phyloP scores from a whole-genome alignment of 2,113 vertebrate species.

The Gambusia holbrooki region DNA sequence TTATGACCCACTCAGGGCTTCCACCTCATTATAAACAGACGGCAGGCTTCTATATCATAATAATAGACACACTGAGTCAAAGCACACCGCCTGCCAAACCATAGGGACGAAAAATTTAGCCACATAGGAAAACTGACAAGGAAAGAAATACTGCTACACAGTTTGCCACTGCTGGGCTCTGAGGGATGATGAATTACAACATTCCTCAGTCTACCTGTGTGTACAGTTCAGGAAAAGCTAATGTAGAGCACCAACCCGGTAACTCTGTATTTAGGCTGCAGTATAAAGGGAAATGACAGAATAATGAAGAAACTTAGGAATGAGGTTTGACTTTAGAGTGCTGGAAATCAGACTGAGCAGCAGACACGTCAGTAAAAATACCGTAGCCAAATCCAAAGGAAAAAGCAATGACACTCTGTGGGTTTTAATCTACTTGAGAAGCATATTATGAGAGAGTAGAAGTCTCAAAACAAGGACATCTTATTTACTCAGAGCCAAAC shows the following conservation, averaged over 20 bases:
- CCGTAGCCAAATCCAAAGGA: slow-evolving; percentile 43
- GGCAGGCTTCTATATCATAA: slow-evolving; percentile 39
- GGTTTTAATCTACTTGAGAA: slow-evolving; percentile 62
- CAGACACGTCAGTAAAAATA: slow-evolving; percentile 34
- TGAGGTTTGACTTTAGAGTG: slow-evolving; percentile 26
- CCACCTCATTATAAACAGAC: slow-evolving; percentile 27
- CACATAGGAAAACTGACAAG: slow-evolving; percentile 26
- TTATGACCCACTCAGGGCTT: slow-evolving; percentile 50
- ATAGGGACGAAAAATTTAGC: slow-evolving; percentile 9
- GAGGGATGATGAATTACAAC: slow-evolving; percentile 34
- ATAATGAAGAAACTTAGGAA: slow-evolving; percentile 18
- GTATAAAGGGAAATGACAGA: slow-evolving; percentile 11
- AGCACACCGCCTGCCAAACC: background rate
- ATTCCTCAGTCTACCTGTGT: slow-evolving; percentile 25
- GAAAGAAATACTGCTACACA: slow-evolving; percentile 32
- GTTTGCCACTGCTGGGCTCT: slow-evolving; percentile 13
- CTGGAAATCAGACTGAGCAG: slow-evolving; percentile 40
- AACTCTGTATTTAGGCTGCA: slow-evolving; percentile 4
- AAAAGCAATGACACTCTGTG: slow-evolving; percentile 37
- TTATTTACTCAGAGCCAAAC: slow-evolving; percentile 58
- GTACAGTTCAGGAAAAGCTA: slow-evolving; percentile 17
- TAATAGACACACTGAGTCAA: slow-evolving; percentile 31
- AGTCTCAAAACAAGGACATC: slow-evolving; percentile 59
- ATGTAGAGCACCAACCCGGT: slow-evolving; percentile 3
- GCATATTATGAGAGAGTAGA: slow-evolving; percentile 46